Evolutionary conservation across 2,113 vertebrate genomes (phyloP), one percentile per base, ranked within the genome.

Genomic region (Oxygymnocypris stewartii): DNA sequence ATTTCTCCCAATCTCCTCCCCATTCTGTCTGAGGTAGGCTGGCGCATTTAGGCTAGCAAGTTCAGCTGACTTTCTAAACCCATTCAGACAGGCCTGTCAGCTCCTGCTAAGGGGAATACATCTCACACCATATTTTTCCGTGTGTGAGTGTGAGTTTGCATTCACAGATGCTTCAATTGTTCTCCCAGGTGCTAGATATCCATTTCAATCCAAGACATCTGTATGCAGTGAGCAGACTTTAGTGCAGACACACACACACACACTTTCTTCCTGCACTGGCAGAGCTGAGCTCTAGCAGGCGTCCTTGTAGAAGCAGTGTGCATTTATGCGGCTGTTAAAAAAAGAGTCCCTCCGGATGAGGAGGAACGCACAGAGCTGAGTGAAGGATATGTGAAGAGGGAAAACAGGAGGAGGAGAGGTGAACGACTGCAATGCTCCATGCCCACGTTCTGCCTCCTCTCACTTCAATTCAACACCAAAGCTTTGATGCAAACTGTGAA

Each of bases 401-500:
- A 82, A 71, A 82, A 69, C 18, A 82, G 63, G 65, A 74, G 69
- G 47, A 84, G 82, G 47, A 84, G 69, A 84, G 82, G 69, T 84
- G 82, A 84, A 40, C 20, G 65, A 40, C 82, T 84, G 31, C 65
- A 74, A 73, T 0, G 67, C 23, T 84, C 69, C 49, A n/a, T 84
- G 82, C 67, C 82, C 35, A 74, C 69, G 51, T 75, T 84, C 49
- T 57, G 69, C 82, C 82, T 84, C 82, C 82, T 84, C 69, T 84
- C 69, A 84, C 69, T 74, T 84, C 82, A 84, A 74, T 40, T 84
- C 82, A 69, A 14, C 81, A 71, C 25, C 28, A 59, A 74, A 28
- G 82, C 82, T 84, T 84, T 73, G 82, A 84, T 84, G 82, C 82
- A 84, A 84, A 74, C 82, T 84, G 82, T 84, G 69, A 84, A 69